Conservation (phyloP, 1,140 invertebrate genomes). For the Panulirus ornatus region DNA sequence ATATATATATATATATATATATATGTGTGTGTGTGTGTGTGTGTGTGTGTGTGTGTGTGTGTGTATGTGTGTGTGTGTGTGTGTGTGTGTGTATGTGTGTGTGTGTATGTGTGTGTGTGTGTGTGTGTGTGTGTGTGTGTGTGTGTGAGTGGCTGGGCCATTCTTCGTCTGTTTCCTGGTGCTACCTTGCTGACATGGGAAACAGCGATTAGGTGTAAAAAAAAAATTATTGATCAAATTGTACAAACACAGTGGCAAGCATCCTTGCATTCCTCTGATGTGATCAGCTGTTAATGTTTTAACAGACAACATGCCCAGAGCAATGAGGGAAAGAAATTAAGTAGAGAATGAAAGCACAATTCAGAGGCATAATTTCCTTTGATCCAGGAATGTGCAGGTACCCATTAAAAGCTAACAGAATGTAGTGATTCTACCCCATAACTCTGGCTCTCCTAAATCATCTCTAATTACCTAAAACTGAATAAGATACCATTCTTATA, state of each 20-base stretch:
- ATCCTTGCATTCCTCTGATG: background rate
- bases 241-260: background rate
- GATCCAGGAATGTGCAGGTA: too few relatives aligned
- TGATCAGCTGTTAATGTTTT: background rate
- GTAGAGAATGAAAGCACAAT: background rate
- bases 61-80: slow-evolving; percentile 3
- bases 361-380: background rate
- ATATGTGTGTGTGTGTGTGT: background rate
- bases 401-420: too few relatives aligned
- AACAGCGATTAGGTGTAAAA: too few relatives aligned
- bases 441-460: too few relatives aligned
- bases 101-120: slow-evolving; percentile 39
- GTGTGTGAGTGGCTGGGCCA: too few relatives aligned
- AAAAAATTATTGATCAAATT: background rate
- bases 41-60: slow-evolving; percentile 11
- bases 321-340: background rate
- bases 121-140: slow-evolving; percentile 42
- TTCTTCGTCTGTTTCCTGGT: too few relatives aligned
- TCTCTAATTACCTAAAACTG: too few relatives aligned
- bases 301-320: background rate
- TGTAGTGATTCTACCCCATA: too few relatives aligned
- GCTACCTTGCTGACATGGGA: too few relatives aligned
- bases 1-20: too few relatives aligned
- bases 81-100: slow-evolving; percentile 18
- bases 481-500: too few relatives aligned